Evolutionary conservation across 2,113 vertebrate species (phyloP).

Genomic region (Deroptyus accipitrinus): DNA sequence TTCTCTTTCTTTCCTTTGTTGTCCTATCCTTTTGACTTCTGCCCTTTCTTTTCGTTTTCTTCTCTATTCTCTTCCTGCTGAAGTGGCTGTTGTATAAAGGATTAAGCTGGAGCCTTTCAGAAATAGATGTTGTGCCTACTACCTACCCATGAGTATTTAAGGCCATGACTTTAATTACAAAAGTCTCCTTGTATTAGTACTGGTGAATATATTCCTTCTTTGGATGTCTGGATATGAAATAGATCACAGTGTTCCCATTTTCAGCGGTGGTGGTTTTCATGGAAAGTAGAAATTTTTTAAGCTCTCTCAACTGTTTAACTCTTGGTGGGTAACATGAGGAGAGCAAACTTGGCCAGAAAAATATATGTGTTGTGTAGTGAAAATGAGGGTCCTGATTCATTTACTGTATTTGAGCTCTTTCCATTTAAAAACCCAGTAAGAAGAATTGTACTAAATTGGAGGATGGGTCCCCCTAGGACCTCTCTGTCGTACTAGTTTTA

Average conservation of each 20-base stretch:
- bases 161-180: conserved; percentile 47
- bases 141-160: conserved; percentile 58
- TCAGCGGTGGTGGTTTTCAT: conserved; percentile 41
- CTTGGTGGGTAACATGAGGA: not conserved
- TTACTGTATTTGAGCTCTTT: not conserved
- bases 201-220: conserved; percentile 62
- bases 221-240: conserved; percentile 39
- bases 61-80: not conserved
- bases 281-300: conserved; percentile 18
- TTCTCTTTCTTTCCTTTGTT: conserved; percentile 1
- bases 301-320: conserved; percentile 16
- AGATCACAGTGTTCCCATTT: conserved; percentile 58
- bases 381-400: not conserved
- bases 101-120: conserved; percentile 40
- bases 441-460: not conserved
- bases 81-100: not conserved
- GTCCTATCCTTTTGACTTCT: conserved; percentile 14
- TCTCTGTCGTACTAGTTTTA: not conserved
- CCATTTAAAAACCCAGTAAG: not conserved
- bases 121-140: conserved; percentile 24
- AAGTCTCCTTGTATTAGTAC: conserved; percentile 54
- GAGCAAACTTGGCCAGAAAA: not conserved
- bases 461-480: not conserved
- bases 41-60: not conserved
- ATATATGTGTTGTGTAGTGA: not conserved